phyloP scores from a whole-genome alignment of 2,113 vertebrate species.

The Oxyura jamaicensis region DNA sequence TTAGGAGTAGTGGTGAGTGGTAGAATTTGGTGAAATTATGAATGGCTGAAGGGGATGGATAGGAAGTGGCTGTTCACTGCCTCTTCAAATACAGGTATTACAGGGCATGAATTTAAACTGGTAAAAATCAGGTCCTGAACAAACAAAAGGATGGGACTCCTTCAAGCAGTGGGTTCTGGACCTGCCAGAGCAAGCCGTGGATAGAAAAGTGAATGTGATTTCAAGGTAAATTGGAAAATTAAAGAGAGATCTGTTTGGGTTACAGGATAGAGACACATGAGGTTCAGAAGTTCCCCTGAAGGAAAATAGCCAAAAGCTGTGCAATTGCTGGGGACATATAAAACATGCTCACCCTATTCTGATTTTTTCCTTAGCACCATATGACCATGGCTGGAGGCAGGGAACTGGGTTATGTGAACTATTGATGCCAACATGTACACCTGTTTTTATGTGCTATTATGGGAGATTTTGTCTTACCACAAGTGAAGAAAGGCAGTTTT shows the following conservation, averaged over 20 bases:
- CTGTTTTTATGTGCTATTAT: accelerated
- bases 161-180: not conserved
- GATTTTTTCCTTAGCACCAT: not conserved
- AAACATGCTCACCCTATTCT: not conserved
- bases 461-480: not conserved
- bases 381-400: not conserved
- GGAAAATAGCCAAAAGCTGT: not conserved
- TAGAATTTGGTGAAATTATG: not conserved
- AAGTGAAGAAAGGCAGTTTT: not conserved
- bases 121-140: not conserved
- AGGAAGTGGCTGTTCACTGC: not conserved
- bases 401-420: not conserved
- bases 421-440: not conserved
- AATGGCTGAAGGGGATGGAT: not conserved
- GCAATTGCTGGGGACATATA: not conserved
- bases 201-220: not conserved
- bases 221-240: not conserved
- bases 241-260: not conserved
- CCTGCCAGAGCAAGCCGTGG: not conserved
- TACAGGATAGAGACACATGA: not conserved
- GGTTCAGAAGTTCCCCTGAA: not conserved
- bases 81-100: not conserved
- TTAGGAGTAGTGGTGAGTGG: not conserved
- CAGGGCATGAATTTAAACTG: slow-evolving; percentile 38
- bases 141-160: not conserved